Evolutionary conservation across 2,113 vertebrate genomes (phyloP).

Genomic region (Melanotaenia duboulayi): DNA sequence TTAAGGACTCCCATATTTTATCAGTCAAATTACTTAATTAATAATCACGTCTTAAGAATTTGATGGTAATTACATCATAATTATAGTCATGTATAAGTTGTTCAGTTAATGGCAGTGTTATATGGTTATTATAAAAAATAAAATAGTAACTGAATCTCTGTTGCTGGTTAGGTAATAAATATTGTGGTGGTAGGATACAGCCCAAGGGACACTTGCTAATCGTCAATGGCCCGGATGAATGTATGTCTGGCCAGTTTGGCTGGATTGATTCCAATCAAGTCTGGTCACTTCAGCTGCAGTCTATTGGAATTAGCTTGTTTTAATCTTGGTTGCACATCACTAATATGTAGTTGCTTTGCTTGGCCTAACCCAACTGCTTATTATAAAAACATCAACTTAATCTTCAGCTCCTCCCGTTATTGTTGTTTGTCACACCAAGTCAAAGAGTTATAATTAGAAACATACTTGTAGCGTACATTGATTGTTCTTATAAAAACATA

Average conservation of each 20-base stretch:
- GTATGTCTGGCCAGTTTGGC: constrained; percentile 36
- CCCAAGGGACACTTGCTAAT: constrained; percentile 40
- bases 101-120: constrained; percentile 1
- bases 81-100: constrained; percentile 19
- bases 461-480: not conserved
- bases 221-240: constrained; percentile 33
- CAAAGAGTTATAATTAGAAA: constrained; percentile 2
- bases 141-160: constrained; percentile 30
- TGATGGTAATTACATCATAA: not conserved
- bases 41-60: constrained; percentile 6
- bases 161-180: constrained; percentile 40
- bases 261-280: constrained; percentile 45
- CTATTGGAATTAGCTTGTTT: constrained; percentile 19
- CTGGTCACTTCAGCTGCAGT: constrained; percentile 40
- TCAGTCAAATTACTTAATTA: not conserved
- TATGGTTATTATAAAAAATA: constrained; percentile 17
- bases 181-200: constrained; percentile 16
- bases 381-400: constrained; percentile 13
- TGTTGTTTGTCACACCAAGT: constrained; percentile 7
- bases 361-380: constrained; percentile 1
- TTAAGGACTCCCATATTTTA: not conserved
- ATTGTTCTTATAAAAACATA: not conserved
- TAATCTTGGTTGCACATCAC: constrained; percentile 46
- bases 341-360: constrained; percentile 21
- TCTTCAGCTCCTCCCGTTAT: not conserved